Percentiles rank a stretch among this genome's conserved stretches.
These are phyloP conservation scores for Protonemura montana DNA, from an alignment of 2,888 invertebrate species.

Conservation along the genomic window DNA sequence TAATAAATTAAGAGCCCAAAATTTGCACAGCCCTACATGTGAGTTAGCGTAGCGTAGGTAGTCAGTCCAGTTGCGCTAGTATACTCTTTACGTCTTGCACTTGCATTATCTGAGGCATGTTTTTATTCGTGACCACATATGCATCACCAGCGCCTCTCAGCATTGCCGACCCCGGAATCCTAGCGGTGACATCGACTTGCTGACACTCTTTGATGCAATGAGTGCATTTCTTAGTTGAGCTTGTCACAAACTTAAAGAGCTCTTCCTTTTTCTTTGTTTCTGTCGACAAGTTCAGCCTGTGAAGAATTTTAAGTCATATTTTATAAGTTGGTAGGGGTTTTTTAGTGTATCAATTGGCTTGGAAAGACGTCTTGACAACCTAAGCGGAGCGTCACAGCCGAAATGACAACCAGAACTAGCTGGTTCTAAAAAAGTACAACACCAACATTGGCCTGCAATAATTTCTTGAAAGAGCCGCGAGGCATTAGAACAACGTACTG, in stretches of 20 bases:
- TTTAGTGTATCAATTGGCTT: no score
- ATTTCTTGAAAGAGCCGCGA: not conserved
- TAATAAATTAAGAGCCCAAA: not conserved
- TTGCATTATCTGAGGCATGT: slow-evolving; percentile 26
- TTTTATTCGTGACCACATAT: not conserved
- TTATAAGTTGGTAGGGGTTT: no score
- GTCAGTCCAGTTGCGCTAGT: not conserved
- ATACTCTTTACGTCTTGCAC: slow-evolving; percentile 25
- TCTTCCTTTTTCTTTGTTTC: slow-evolving; percentile 45
- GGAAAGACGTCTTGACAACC: not conserved
- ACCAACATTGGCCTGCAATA: not conserved
- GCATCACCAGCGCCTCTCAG: not conserved
- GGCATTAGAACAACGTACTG: slow-evolving; percentile 18
- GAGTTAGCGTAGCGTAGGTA: not conserved
- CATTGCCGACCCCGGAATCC: slow-evolving; percentile 14
- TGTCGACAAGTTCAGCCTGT: slow-evolving; percentile 32
- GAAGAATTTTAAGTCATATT: not conserved
- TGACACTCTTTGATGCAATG: slow-evolving; percentile 35
- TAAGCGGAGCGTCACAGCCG: not conserved
- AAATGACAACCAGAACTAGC: not conserved
- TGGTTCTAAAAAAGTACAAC: not conserved
- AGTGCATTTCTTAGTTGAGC: slow-evolving; percentile 33
- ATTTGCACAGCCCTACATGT: not conserved
- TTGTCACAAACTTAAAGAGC: slow-evolving; percentile 45
- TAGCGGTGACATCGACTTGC: not conserved